Conservation (phyloP, 2,888 invertebrate species). For the Drosophila gaucha region DNA sequence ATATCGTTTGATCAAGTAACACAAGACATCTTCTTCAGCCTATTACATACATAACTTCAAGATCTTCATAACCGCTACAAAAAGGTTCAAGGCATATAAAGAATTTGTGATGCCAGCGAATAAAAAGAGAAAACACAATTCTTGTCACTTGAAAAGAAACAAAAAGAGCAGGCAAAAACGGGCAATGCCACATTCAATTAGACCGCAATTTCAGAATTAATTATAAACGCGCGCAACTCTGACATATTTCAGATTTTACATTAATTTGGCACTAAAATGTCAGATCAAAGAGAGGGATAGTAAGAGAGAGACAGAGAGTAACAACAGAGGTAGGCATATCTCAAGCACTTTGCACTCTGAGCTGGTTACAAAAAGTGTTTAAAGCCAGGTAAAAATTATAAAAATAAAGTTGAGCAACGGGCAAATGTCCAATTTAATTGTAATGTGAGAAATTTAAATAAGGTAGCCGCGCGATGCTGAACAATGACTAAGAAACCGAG, state of each 20-base stretch:
- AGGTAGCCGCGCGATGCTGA: conserved; percentile 64
- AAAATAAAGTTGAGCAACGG: conserved; percentile 37
- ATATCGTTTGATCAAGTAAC: too few species aligned
- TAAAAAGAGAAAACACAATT: conserved; percentile 21
- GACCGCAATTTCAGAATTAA: conserved; percentile 61
- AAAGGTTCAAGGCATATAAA: too few species aligned
- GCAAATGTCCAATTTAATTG: conserved; percentile 65
- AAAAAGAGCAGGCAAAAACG: too few species aligned
- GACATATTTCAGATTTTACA: conserved; percentile 68
- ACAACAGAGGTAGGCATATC: background rate
- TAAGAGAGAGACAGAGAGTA: background rate
- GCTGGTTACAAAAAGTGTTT: conserved; percentile 36
- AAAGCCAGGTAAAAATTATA: conserved; percentile 44
- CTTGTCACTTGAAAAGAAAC: conserved; percentile 18
- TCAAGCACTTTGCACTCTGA: conserved; percentile 28
- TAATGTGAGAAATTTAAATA: conserved; percentile 80
- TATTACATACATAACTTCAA: background rate
- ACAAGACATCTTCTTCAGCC: background rate
- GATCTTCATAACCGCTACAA: too few species aligned
- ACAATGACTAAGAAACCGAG: conserved; percentile 73
- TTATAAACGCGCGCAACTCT: conserved; percentile 50
- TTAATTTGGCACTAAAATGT: conserved; percentile 75
- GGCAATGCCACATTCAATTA: conserved; percentile 57
- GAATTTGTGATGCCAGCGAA: background rate
- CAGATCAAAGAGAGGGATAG: background rate